These are phyloP conservation scores for Selenia dentaria DNA, from an alignment of 2,888 invertebrate genomes.

Conservation along the genomic window DNA sequence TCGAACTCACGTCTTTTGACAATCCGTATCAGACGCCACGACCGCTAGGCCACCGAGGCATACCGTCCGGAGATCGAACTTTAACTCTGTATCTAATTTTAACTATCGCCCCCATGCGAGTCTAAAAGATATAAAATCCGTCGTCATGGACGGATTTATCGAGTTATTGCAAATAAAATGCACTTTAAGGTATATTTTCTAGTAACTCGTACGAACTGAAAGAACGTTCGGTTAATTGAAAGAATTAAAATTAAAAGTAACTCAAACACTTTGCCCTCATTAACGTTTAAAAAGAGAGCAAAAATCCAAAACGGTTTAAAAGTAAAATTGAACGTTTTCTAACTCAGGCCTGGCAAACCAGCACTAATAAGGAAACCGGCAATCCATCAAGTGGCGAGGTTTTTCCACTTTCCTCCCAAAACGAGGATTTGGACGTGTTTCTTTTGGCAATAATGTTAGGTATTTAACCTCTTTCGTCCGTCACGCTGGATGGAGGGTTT, in stretches of 20 bases:
- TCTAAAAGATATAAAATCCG: too few relatives aligned
- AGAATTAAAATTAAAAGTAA: slow-evolving; percentile 13
- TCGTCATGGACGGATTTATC: too few relatives aligned
- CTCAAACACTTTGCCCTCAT: slow-evolving; percentile 20
- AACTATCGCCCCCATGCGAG: too few relatives aligned
- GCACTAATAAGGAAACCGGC: slow-evolving; percentile 51
- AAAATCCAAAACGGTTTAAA: slow-evolving; percentile 28
- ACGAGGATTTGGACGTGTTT: slow-evolving; percentile 48
- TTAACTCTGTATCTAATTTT: too few relatives aligned
- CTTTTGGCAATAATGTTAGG: slow-evolving; percentile 34
- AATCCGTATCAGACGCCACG: too few relatives aligned
- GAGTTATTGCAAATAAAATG: too few relatives aligned
- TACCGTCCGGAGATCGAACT: too few relatives aligned
- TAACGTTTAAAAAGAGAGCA: slow-evolving; percentile 21
- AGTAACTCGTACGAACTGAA: too few relatives aligned
- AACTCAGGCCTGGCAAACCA: slow-evolving; percentile 33
- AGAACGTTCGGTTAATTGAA: too few relatives aligned
- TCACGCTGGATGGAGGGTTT: slow-evolving; percentile 13
- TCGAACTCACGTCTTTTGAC: too few relatives aligned
- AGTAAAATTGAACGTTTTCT: slow-evolving; percentile 31
- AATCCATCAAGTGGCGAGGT: slow-evolving; percentile 54
- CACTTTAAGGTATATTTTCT: too few relatives aligned
- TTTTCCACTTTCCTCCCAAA: slow-evolving; percentile 46
- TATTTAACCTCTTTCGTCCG: slow-evolving; percentile 28
- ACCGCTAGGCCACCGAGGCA: too few relatives aligned